Evolutionary conservation across 2,797 vertebrate species (phyloP).

Genomic region (Argyrosomus regius): DNA sequence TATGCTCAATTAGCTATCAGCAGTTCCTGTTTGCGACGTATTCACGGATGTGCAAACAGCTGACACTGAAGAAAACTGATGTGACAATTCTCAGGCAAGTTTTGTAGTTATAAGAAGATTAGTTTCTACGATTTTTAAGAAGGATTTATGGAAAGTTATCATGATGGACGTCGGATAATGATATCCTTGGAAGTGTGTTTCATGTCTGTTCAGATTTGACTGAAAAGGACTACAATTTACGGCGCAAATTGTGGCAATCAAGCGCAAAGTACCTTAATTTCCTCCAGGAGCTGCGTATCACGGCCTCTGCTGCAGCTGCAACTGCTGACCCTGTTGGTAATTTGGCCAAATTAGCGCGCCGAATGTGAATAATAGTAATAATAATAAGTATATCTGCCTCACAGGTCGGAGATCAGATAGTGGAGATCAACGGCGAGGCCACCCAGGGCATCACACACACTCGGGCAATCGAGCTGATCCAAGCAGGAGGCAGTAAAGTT

Average conservation of each 20-base stretch:
- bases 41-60: not conserved
- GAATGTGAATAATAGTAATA: not conserved
- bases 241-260: not conserved
- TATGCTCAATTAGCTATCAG: not conserved
- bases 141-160: not conserved
- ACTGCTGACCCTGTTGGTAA: not conserved
- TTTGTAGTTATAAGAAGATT: not conserved
- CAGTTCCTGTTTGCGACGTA: not conserved
- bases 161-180: not conserved
- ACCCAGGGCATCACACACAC: slow-evolving; percentile 99
- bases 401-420: slow-evolving; percentile 98
- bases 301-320: not conserved
- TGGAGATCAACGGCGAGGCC: slow-evolving; percentile 98
- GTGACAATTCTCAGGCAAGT: not conserved
- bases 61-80: not conserved
- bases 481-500: slow-evolving; percentile 95
- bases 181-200: not conserved
- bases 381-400: not conserved
- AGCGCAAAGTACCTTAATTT: not conserved
- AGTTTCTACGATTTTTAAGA: not conserved
- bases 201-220: not conserved
- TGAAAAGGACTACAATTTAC: not conserved
- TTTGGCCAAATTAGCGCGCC: not conserved
- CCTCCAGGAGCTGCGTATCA: not conserved
- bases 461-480: slow-evolving; percentile 97